Conservation (phyloP, 1,140 invertebrate species). For the Bombyx mandarina region DNA sequence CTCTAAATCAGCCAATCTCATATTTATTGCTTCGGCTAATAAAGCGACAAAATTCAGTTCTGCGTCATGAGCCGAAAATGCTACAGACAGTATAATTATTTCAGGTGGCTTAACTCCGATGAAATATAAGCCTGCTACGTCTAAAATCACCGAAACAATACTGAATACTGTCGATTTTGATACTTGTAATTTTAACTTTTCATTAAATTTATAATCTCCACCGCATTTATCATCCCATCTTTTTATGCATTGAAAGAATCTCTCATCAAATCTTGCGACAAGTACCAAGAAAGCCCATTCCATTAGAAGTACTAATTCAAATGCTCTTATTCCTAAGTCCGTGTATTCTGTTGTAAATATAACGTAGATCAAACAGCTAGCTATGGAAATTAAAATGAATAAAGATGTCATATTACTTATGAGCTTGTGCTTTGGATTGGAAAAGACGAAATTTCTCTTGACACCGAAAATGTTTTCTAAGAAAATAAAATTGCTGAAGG, state of each 20-base stretch:
- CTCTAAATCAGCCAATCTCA: constrained; percentile 20
- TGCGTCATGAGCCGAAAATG: constrained; percentile 30
- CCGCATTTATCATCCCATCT: constrained; percentile 28
- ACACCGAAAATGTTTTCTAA: constrained; percentile 28
- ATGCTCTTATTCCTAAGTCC: constrained; percentile 7
- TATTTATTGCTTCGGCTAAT: constrained; percentile 28
- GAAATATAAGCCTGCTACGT: constrained; percentile 17
- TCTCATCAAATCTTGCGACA: constrained; percentile 6
- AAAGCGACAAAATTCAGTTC: constrained; percentile 30
- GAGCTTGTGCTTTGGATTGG: constrained; percentile 10
- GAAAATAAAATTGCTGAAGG: constrained; percentile 6
- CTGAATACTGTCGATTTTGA: constrained; percentile 8
- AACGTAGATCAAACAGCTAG: constrained; percentile 5
- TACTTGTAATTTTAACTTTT: constrained; percentile 4
- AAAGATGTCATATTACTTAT: constrained; percentile 21
- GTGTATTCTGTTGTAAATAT: constrained; percentile 1
- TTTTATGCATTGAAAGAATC: constrained; percentile 17
- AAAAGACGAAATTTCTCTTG: constrained; percentile 24
- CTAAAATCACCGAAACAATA: constrained; percentile 20
- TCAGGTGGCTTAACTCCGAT: constrained; percentile 9
- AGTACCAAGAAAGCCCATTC: constrained; percentile 18
- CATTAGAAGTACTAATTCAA: constrained; percentile 14
- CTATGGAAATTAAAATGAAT: constrained; percentile 2
- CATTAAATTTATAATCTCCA: constrained; percentile 11
- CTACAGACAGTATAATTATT: constrained; percentile 18